Evolutionary conservation across 1,140 invertebrate species (phyloP).

Genomic region (Calliphora vicina): DNA sequence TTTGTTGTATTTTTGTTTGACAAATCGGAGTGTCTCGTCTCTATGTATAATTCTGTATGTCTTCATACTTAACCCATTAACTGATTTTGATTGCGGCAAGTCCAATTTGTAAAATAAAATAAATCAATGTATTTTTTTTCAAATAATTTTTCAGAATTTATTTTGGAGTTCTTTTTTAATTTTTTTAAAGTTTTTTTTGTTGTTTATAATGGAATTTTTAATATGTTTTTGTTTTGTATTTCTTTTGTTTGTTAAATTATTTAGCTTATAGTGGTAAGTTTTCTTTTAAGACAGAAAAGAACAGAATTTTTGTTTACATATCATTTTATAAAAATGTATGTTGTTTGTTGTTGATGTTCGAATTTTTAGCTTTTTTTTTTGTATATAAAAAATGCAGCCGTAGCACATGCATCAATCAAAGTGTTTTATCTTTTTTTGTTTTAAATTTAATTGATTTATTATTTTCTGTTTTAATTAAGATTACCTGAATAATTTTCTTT

Average conservation of each 20-base stretch:
- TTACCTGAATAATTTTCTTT: slow-evolving; percentile 21
- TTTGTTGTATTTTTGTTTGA: no score
- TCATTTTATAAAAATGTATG: slow-evolving; percentile 29
- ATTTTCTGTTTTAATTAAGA: background rate
- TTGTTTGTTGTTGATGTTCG: background rate
- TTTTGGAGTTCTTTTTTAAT: slow-evolving; percentile 1
- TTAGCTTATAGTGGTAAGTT: slow-evolving; percentile 13
- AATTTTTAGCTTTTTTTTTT: background rate
- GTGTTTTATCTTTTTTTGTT: background rate
- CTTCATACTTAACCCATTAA: no score
- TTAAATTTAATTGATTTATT: background rate
- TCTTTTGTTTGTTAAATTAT: background rate
- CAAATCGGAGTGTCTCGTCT: no score
- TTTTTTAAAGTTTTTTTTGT: background rate
- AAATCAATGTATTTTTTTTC: no score
- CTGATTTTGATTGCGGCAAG: no score
- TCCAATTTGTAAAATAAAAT: no score
- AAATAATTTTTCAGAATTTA: slow-evolving; percentile 11
- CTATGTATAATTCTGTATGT: no score
- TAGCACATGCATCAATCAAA: background rate
- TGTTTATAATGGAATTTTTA: slow-evolving; percentile 6
- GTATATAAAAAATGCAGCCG: slow-evolving; percentile 16
- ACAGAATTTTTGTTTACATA: slow-evolving; percentile 21
- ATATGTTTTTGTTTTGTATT: background rate
- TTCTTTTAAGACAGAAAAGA: background rate